Conservation (phyloP, 2,888 invertebrate genomes). For the Koerneria pararmatus region DNA sequence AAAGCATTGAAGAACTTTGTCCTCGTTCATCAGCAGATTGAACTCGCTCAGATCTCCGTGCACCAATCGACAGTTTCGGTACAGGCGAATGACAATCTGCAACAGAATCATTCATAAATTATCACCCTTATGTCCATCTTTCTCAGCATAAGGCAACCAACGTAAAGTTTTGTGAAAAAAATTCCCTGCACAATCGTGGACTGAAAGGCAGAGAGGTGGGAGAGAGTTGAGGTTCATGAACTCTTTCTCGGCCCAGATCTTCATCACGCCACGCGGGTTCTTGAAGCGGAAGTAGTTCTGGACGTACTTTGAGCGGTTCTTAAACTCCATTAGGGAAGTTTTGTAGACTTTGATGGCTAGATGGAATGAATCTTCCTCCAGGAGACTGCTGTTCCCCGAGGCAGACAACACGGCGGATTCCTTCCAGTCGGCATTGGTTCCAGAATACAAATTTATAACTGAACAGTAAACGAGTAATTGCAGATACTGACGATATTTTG, state of each 20-base stretch:
- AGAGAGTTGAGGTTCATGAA: conserved; percentile 64
- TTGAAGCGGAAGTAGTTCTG: conserved; percentile 68
- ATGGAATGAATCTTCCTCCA: conserved; percentile 26
- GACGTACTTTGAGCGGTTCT: conserved; percentile 66
- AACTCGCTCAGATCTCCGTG: conserved; percentile 69
- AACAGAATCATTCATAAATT: too few species aligned
- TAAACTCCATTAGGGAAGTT: conserved; percentile 68
- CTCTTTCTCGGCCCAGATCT: conserved; percentile 69
- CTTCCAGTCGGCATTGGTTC: too few species aligned
- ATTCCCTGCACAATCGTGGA: too few species aligned
- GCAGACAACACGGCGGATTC: conserved; percentile 54
- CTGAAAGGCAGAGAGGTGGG: not conserved
- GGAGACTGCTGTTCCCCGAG: conserved; percentile 3
- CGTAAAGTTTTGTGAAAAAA: too few species aligned
- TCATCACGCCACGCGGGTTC: conserved; percentile 66
- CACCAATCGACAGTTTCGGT: conserved; percentile 65
- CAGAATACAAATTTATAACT: too few species aligned
- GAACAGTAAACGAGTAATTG: too few species aligned
- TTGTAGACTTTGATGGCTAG: conserved; percentile 64
- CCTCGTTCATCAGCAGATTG: conserved; percentile 67
- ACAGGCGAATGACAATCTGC: conserved; percentile 65
- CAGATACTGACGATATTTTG: too few species aligned
- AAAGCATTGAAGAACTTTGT: too few species aligned
- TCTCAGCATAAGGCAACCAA: too few species aligned
- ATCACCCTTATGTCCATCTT: too few species aligned